These are phyloP conservation scores for Chloroclystis v-ata DNA, from an alignment of 2,888 invertebrate species.

Conservation along the genomic window DNA sequence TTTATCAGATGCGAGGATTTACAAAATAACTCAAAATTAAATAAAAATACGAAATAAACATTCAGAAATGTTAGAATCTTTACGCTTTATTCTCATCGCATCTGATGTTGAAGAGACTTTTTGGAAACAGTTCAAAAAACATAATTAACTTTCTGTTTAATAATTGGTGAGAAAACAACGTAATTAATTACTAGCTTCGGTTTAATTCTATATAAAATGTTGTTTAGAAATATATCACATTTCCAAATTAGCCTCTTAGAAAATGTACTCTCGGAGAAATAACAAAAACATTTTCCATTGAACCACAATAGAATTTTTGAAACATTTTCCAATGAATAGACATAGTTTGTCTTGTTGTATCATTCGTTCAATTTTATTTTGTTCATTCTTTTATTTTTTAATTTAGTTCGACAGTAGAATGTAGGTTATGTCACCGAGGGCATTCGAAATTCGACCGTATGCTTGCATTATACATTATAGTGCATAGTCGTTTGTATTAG, in stretches of 20 bases:
- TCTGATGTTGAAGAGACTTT: constrained; percentile 12
- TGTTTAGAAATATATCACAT: not conserved
- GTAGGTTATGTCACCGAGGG: not conserved
- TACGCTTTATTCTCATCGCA: constrained; percentile 7
- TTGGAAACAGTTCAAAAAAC: constrained; percentile 7
- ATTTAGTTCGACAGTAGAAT: not conserved
- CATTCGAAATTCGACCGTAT: not conserved
- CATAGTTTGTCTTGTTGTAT: not conserved
- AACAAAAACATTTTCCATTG: not conserved
- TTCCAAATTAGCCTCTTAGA: constrained; percentile 6
- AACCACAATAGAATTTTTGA: not conserved
- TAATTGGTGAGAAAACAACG: no score
- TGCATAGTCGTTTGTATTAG: not conserved
- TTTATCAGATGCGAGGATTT: constrained; percentile 46
- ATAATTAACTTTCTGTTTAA: no score
- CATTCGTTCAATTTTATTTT: not conserved
- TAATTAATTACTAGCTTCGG: no score
- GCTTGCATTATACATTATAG: not conserved
- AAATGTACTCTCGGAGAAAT: constrained; percentile 1
- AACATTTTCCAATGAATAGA: no score
- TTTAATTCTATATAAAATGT: no score
- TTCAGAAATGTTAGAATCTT: no score
- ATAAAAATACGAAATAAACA: not conserved
- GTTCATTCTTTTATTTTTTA: not conserved
- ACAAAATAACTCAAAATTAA: no score